Evolutionary conservation across 2,113 vertebrate genomes (phyloP), one percentile per base, ranked within the genome.

Genomic region (Calidris pygmaea): DNA sequence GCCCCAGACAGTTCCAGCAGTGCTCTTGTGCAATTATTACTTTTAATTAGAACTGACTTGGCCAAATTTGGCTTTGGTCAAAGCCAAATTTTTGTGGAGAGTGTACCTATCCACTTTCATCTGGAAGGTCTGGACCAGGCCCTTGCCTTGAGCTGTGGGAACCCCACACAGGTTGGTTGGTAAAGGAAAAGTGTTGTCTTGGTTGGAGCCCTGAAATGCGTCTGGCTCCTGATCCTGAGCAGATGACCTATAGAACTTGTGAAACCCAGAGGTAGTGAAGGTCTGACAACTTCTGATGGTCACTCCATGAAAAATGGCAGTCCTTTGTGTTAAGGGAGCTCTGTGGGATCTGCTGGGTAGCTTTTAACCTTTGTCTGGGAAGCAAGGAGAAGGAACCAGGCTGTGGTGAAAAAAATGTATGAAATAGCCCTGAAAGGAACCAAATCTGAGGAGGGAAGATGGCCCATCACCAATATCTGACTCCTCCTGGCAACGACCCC

Each of bases 301-400:
- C 32, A n/a, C 12, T 65, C 6, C 4, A 17, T 19, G 35, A 82
- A 59, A 85, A 91, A 89, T 2, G 1, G 14, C 10, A 22, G 41
- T 71, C 5, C 9, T 29, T 23, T 23, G 3, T 62, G 15, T 68
- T 48, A 30, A 47, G 5, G 11, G 37, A 52, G 32, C 19, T 78
- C 2, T 4, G 12, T 1, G 7, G 4, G 13, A 34, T 4, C 35
- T 35, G 20, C 34, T 48, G 26, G 15, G 14, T 1, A 55, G 2
- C 62, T 78, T 13, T 23, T 26, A 48, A 3, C 3, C 5, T 56
- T 47, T 29, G 39, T 35, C 12, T 62, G 9, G 17, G 5, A 66
- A 58, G 9, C 4, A 3, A 75, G 27, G 34, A 72, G 8, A 63
- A 71, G 47, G 18, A 62, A 75, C 6, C 3, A 43, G 23, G 18